Base-by-base conservation (phyloP, 2,888 invertebrate species). In the Acanthosoma haemorrhoidale region DNA sequence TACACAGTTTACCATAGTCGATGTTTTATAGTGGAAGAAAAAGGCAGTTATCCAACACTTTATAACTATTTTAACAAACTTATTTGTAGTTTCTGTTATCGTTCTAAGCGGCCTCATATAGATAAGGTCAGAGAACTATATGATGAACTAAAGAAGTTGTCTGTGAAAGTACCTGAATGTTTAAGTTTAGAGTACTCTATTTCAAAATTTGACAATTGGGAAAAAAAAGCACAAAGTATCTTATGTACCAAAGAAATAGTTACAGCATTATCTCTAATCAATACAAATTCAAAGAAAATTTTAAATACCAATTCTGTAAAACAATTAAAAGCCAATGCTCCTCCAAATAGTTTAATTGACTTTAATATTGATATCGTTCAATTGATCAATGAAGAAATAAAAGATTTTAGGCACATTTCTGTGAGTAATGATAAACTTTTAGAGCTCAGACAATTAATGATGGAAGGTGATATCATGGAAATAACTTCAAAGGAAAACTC, bases 391-490 rank as follows among this genome's bases (percentile, higher is more conserved):
- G 38, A 41, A 15, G 39, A 68, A 18, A 43, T 39, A 16, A 32
- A 18, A 11, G 68, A 68, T 68, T 59, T 68, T 13, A 21, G 36
- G 29, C 68, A 59, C 9, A 38, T 68, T 25, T 18, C 29, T 16
- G 16, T 68, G 6, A 36, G 32, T 16, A 32, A 18, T 36, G 39
- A 66, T 58, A 61, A 59, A 57, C 34, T 70, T 32, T 39, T 72
- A 8, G 59, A 68, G n/a, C 61, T 74, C 13, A 67, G 66, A 21
- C 66, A 61, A 18, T 25, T 74, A n/a, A 68, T 73, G 72, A 70
- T 69, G 4, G 72, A 74, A 73, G 72, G 74, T 13, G 74, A 73
- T 58, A 29, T 73, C n/a, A 60, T 74, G 61, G 74, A 74, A 69
- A 61, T 73, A 21, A 60, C 71, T 2, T 15, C 72, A 4, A 67